A percentile compares a stretch with the other conserved stretches of the same genome.
Evolutionary conservation across 2,113 vertebrate species (phyloP).

Genomic region (Sciurus niger): DNA sequence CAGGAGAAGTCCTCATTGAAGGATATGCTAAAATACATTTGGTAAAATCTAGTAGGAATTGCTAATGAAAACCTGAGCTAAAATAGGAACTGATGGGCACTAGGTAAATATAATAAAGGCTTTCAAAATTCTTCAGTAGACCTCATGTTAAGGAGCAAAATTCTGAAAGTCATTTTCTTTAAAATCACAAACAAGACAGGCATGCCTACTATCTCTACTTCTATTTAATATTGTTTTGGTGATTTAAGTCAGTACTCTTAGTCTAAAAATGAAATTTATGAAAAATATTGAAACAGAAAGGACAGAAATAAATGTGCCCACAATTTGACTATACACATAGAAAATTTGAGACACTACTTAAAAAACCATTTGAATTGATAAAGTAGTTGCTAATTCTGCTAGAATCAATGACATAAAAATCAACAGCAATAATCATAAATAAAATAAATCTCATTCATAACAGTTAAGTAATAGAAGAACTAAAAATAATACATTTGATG

Average conservation of each 20-base stretch:
- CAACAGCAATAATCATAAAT: constrained; percentile 5
- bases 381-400: not conserved
- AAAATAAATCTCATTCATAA: not conserved
- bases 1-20: constrained; percentile 16
- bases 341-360: constrained; percentile 1
- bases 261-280: constrained; percentile 22
- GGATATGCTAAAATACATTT: not conserved
- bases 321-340: not conserved
- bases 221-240: constrained; percentile 23
- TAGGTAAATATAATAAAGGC: constrained; percentile 18
- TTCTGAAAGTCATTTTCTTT: constrained; percentile 20
- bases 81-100: constrained; percentile 48
- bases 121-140: constrained; percentile 26
- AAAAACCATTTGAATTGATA: not conserved
- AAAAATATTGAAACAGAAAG: not conserved
- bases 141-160: constrained; percentile 19
- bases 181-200: constrained; percentile 49
- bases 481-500: not conserved
- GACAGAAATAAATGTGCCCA: constrained; percentile 10
- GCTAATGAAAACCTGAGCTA: constrained; percentile 55
- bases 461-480: not conserved
- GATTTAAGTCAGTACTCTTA: constrained; percentile 30
- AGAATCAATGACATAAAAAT: constrained; percentile 36
- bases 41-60: constrained; percentile 57
- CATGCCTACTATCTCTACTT: not conserved